Conservation (phyloP, 1,140 invertebrate species). For the Zaprionus tsacasi region DNA sequence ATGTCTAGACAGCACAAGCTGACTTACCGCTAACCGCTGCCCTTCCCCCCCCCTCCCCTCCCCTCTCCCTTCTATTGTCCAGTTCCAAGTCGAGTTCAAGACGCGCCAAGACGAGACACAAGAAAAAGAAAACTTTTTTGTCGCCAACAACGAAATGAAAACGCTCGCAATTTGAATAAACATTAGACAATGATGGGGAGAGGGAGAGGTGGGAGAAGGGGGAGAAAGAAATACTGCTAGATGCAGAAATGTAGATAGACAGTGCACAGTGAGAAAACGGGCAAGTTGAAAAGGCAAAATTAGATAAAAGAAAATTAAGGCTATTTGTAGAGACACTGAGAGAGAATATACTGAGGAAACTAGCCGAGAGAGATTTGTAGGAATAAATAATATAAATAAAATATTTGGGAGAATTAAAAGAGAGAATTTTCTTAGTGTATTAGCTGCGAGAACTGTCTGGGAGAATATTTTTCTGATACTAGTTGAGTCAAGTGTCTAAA, state of each 20-base stretch:
- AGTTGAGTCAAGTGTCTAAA: too few species aligned
- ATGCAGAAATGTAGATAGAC: constrained; percentile 1
- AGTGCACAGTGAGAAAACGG: not conserved
- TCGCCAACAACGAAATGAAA: constrained; percentile 10
- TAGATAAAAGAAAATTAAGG: not conserved
- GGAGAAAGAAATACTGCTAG: constrained; percentile 4
- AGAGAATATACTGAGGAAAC: too few species aligned
- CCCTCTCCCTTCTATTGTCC: not conserved
- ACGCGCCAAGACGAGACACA: constrained; percentile 1
- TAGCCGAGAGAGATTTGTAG: too few species aligned
- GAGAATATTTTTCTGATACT: too few species aligned
- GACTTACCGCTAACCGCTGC: not conserved
- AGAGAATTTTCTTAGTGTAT: not conserved
- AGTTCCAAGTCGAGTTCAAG: constrained; percentile 33
- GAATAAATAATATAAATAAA: too few species aligned
- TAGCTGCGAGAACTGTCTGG: too few species aligned
- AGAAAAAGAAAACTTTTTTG: constrained; percentile 14
- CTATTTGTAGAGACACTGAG: not conserved
- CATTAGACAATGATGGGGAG: constrained; percentile 29
- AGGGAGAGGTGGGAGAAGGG: not conserved
- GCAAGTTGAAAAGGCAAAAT: not conserved
- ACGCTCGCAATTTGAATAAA: constrained; percentile 43
- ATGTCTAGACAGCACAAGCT: constrained; percentile 36
- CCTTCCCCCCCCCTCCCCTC: not conserved
- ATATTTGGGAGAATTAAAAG: too few species aligned